These are phyloP conservation scores for Drosophila guanche DNA, from an alignment of 1,140 invertebrate genomes.

Conservation along the genomic window DNA sequence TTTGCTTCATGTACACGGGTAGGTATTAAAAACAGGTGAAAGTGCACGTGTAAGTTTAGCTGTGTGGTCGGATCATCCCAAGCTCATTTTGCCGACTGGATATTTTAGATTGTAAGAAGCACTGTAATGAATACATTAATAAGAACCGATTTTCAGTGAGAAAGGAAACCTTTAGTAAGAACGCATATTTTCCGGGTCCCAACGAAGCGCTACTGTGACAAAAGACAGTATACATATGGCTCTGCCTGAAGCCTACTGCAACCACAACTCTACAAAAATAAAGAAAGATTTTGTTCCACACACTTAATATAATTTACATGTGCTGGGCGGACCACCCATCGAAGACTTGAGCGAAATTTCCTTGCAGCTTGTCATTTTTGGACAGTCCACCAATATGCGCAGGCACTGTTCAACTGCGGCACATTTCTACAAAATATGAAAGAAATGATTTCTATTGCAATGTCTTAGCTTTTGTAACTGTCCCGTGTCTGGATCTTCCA, in stretches of 20 bases:
- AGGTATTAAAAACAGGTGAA: slow-evolving; percentile 11
- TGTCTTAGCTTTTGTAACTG: slow-evolving; percentile 32
- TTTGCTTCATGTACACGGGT: slow-evolving; percentile 65
- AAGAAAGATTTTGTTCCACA: slow-evolving; percentile 47
- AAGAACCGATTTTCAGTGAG: slow-evolving; percentile 2
- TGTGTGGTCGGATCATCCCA: slow-evolving; percentile 5
- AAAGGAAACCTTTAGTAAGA: slow-evolving; percentile 21
- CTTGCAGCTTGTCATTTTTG: background rate
- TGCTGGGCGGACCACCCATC: background rate
- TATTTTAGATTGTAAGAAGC: slow-evolving; percentile 6
- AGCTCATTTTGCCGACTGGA: background rate
- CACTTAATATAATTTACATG: slow-evolving; percentile 52
- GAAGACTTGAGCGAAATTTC: background rate
- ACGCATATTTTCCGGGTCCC: slow-evolving; percentile 1
- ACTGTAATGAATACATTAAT: slow-evolving; percentile 46
- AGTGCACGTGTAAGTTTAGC: slow-evolving; percentile 8
- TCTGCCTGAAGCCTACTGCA: slow-evolving; percentile 44
- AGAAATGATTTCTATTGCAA: slow-evolving; percentile 55
- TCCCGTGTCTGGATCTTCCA: slow-evolving; percentile 7
- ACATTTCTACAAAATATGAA: slow-evolving; percentile 76
- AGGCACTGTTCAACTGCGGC: slow-evolving; percentile 75
- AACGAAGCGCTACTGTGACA: background rate
- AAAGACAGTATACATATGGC: background rate
- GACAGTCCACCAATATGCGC: slow-evolving; percentile 54
- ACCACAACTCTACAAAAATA: slow-evolving; percentile 61